Evolutionary conservation across 1,140 invertebrate species (phyloP), one percentile per base, ranked within the genome.

Genomic region (Meloidogyne chitwoodi): DNA sequence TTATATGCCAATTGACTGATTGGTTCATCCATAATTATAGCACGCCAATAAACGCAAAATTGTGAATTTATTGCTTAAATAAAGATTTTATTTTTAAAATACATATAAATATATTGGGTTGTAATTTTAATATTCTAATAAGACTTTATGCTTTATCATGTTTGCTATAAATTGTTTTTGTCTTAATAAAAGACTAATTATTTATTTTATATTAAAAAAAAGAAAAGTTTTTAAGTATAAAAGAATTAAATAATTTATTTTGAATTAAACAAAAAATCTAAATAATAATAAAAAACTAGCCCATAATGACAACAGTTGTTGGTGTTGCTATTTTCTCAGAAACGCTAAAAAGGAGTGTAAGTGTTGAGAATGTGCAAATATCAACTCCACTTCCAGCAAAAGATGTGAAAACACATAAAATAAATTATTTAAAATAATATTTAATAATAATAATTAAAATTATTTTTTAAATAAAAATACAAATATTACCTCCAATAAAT

Each of bases 301-400:
- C 85, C 85, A 86, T 86, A 14, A 83, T 67, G n/a, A 87, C 79
- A 34, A 86, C 81, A 10, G 85, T 85, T 11, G 85, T 86, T 41
- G 85, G 85, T 31, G 85, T 87, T 11, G 85, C 85, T 29, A 78
- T 83, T 64, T 87, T 87, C 62, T 87, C 86, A n/a, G 79, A 78
- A 19, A 87, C 80, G 27, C 84, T 83, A 75, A 87, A 87, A 4
- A 85, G 73, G n/a, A 85, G 73, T 22, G 84, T 85, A 22, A 85
- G 72, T 4, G 81, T 77, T 24, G 83, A 81, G 68, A 85, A 85
- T 12, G 78, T 78, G 61, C 81, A 84, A 31, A 85, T 86, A 48
- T 85, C 84, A 26, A 85, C 77, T 29, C 84, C 84, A 41, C 79
- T 80, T 56, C 84, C 84, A 56, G 84, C 82, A 62, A 85, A 85